A percentile compares a stretch with the other conserved stretches of the same genome.
phyloP scores from a whole-genome alignment of 2,888 invertebrate genomes.

The Clanis bilineata region DNA sequence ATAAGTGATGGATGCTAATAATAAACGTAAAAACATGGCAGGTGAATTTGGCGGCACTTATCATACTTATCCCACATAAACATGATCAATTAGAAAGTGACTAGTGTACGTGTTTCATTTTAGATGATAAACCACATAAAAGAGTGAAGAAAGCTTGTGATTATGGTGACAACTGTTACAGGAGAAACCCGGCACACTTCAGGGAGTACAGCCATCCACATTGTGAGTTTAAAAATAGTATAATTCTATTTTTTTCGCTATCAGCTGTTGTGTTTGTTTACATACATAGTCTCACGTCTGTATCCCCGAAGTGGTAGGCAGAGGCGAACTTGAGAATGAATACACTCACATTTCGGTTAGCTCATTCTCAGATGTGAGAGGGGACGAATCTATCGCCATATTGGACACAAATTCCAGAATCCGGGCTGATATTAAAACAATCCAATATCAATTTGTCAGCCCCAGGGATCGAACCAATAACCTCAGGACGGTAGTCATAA shows the following conservation, averaged over 20 bases:
- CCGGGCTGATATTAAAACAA: no score
- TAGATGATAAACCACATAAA: constrained; percentile 54
- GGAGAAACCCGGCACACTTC: constrained; percentile 93
- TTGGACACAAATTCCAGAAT: no score
- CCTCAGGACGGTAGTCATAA: no score
- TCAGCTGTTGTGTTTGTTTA: not conserved
- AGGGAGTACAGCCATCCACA: constrained; percentile 90
- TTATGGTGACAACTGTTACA: constrained; percentile 90
- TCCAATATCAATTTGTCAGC: no score
- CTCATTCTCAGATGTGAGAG: no score
- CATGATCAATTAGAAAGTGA: not conserved
- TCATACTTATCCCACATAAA: not conserved
- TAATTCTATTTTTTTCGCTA: not conserved
- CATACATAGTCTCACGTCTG: no score
- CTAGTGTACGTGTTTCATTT: constrained; percentile 29
- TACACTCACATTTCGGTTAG: no score
- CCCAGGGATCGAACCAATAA: no score
- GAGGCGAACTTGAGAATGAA: no score
- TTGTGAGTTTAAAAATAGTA: constrained; percentile 77
- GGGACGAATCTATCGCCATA: no score
- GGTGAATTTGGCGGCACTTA: not conserved
- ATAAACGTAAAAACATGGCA: constrained; percentile 3
- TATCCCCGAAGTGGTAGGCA: no score
- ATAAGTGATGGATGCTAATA: not conserved
- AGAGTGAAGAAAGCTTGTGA: constrained; percentile 83